A percentile compares a stretch with the other conserved stretches of the same genome.
phyloP scores from a whole-genome alignment of 2,113 vertebrate genomes.

The Nannospalax galili region DNA sequence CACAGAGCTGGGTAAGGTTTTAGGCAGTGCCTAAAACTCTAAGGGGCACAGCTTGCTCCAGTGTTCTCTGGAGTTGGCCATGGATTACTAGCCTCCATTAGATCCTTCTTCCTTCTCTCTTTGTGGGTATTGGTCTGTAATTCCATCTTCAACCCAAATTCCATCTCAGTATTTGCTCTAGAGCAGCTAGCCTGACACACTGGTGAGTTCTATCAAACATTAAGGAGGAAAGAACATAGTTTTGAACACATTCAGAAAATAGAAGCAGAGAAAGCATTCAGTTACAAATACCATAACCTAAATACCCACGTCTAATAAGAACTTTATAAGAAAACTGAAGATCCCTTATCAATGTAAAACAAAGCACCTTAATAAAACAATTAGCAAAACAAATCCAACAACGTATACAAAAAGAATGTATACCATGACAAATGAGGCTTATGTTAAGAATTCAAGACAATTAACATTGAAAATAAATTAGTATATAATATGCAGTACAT shows the following conservation, averaged over 20 bases:
- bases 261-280: neutral
- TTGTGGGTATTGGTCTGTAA: neutral
- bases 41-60: no score
- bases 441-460: neutral
- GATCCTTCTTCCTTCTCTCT: neutral
- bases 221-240: neutral
- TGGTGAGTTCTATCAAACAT: neutral
- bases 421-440: neutral
- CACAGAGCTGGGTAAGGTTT: neutral
- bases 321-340: neutral
- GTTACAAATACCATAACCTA: neutral
- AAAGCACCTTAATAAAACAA: neutral
- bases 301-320: neutral
- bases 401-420: neutral
- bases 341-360: neutral
- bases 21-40: neutral
- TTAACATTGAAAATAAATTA: constrained; percentile 8
- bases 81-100: neutral
- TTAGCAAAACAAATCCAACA: neutral
- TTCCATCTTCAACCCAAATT: neutral
- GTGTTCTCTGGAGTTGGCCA: neutral
- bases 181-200: neutral
- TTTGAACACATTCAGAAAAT: neutral
- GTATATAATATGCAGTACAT: no score
- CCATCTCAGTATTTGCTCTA: neutral